phyloP scores from a whole-genome alignment of 2,113 vertebrate species.

The Pelodiscus sinensis region DNA sequence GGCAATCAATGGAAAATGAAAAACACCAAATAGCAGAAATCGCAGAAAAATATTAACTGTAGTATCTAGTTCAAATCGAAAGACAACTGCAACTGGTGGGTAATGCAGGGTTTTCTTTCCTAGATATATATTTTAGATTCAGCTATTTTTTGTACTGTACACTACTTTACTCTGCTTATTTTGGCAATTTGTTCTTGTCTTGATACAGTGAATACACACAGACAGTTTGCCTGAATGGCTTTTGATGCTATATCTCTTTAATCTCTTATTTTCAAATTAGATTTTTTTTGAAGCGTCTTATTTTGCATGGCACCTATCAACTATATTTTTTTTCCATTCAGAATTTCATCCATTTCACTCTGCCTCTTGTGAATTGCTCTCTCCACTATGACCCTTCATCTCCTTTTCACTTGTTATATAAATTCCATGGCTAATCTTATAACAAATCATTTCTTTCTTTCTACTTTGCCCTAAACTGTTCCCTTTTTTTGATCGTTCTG shows the following conservation, averaged over 20 bases:
- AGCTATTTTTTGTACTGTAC: neutral
- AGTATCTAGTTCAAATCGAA: neutral
- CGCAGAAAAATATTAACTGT: neutral
- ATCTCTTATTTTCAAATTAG: conserved; percentile 17
- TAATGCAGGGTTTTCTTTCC: conserved; percentile 22
- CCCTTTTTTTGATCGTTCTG: accelerated
- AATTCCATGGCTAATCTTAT: neutral
- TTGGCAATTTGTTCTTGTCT: neutral
- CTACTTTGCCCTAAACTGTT: neutral
- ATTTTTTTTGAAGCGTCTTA: neutral
- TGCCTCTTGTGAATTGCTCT: neutral
- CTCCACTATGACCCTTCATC: neutral
- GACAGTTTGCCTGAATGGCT: neutral
- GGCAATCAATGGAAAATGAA: conserved; percentile 38
- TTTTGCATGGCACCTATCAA: neutral
- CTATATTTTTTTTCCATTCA: neutral
- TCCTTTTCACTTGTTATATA: neutral
- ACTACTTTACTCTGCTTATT: neutral
- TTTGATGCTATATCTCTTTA: neutral
- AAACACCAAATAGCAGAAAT: neutral
- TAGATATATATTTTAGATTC: neutral
- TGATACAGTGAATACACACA: neutral
- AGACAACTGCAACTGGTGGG: neutral
- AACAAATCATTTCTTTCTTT: accelerated
- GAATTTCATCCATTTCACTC: neutral